phyloP scores from a whole-genome alignment of 2,797 vertebrate genomes.

The Forpus xanthops region DNA sequence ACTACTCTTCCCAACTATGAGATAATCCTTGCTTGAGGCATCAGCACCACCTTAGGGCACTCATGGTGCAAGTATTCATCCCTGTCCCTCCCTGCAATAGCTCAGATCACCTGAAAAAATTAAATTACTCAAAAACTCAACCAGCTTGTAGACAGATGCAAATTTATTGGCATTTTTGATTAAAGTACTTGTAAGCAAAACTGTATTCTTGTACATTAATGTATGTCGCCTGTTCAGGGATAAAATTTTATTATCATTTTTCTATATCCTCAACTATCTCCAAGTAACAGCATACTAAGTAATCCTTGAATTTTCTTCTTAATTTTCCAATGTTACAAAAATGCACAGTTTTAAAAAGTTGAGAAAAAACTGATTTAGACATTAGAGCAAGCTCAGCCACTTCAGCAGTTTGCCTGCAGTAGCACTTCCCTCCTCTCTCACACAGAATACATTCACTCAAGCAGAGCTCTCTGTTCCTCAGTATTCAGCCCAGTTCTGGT shows the following conservation, averaged over 20 bases:
- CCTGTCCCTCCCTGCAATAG: neutral
- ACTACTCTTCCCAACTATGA: neutral
- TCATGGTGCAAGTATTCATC: conserved; percentile 3
- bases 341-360: neutral
- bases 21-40: conserved; percentile 10
- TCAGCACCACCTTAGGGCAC: conserved; percentile 1
- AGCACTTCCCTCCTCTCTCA: neutral
- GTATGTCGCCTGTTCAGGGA: neutral
- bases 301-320: neutral
- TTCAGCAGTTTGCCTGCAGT: rapidly evolving
- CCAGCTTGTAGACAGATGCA: neutral
- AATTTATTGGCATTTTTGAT: neutral
- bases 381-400: neutral
- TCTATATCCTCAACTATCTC: neutral
- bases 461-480: neutral
- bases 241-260: neutral
- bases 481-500: rapidly evolving
- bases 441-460: neutral
- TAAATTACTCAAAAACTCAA: neutral
- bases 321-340: neutral
- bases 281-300: neutral
- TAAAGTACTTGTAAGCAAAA: neutral
- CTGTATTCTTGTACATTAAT: neutral
- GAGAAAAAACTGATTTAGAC: neutral
- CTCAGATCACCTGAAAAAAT: neutral